A percentile compares a stretch with the other conserved stretches of the same genome.
These are phyloP conservation scores for Tragelaphus eurycerus DNA, from an alignment of 2,797 vertebrate genomes.

Conservation along the genomic window DNA sequence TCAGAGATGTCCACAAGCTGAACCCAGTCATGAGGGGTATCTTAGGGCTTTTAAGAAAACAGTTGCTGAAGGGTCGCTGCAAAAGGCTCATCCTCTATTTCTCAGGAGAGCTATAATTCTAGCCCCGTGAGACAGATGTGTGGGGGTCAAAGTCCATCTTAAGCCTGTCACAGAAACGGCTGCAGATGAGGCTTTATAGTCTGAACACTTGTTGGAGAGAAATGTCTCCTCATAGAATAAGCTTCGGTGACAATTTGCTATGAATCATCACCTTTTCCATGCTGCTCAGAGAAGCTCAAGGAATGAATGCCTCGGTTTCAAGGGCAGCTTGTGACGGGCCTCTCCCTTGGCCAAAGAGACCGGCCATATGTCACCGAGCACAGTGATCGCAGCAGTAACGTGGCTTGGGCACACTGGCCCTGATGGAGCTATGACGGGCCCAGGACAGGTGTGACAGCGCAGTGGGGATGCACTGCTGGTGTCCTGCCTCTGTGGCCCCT, in stretches of 20 bases:
- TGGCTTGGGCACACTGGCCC: not conserved
- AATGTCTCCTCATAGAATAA: conserved; percentile 47
- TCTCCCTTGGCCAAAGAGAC: conserved; percentile 24
- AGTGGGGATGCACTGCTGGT: not conserved
- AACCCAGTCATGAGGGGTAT: not conserved
- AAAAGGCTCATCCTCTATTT: not conserved
- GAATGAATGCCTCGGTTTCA: conserved; percentile 50
- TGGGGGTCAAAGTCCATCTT: not conserved
- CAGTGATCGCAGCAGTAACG: not conserved
- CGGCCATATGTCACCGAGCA: conserved; percentile 30
- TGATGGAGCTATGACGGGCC: not conserved
- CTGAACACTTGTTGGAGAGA: conserved; percentile 31
- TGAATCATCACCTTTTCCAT: conserved; percentile 55
- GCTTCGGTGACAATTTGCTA: conserved; percentile 61
- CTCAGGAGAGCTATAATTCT: not conserved
- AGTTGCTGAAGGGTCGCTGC: not conserved
- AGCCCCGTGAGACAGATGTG: not conserved
- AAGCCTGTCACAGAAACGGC: not conserved
- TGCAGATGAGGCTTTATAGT: conserved; percentile 35
- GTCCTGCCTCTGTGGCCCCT: not conserved
- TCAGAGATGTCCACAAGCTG: not conserved
- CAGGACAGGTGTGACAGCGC: not conserved
- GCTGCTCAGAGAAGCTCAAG: conserved; percentile 32
- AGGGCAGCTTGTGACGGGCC: conserved; percentile 35
- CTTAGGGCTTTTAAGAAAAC: not conserved